Base-by-base conservation (phyloP, 2,797 vertebrate genomes). In the Holocentrus rufus region DNA sequence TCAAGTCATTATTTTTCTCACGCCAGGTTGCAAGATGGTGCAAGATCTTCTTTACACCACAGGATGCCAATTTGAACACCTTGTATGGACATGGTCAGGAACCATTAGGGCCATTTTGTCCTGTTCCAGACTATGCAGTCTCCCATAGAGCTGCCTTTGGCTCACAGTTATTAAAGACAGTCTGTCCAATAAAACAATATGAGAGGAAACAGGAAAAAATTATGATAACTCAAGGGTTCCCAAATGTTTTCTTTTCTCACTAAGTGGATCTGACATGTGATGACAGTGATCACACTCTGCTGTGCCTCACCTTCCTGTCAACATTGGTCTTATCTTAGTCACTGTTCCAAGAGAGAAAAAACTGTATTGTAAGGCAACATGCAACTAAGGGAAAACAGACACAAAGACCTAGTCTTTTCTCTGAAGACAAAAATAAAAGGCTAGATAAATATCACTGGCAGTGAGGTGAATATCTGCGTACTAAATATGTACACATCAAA, bases 1-100 rank as follows among this genome's bases (percentile, higher is more conserved):
- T 73, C 14, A 53, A 60, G 57, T 81, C 69, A 78, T 90, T 81
- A 78, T 74, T 82, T 76, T 76, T 84, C 8, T 82, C 79, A 74
- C 50, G 66, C 23, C 59, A 17, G 55, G n/a, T 46, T 73, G 58
- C 0, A 23, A 68, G 77, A 81, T 81, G 61, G 53, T 55, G 34
- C 14, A 73, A 77, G 39, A 70, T 67, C 69, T 73, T 7, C 18
- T 56, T 60, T 60, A 67, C 54, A 76, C 56, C 56, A 74, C 79
- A 78, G 63, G 75, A 14, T 0, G 20, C 71, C 42, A 58, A 83
- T 57, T 68, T 77, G 85, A 87, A 92, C 85, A 89, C 68, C 15
- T 9, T 89, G 90, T 87, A 80, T 82, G 74, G 46, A 85, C 79
- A 86, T 82, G 79, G 74, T 74, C 34, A 20, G 53, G 30, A 76